A percentile compares a stretch with the other conserved stretches of the same genome.
phyloP scores from a whole-genome alignment of 2,888 invertebrate genomes.

The Neuroscelio doddi region DNA sequence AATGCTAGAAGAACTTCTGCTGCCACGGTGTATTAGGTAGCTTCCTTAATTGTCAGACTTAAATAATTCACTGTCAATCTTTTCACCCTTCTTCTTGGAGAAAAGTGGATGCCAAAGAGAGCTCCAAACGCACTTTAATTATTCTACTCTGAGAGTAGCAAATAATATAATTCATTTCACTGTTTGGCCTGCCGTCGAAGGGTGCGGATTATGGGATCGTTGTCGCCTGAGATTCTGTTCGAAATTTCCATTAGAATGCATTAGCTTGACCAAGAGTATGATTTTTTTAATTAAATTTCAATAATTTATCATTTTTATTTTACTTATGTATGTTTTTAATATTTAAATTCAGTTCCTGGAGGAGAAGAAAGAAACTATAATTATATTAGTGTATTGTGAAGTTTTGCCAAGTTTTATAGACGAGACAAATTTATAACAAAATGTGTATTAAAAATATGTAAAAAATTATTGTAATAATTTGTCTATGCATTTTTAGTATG shows the following conservation, averaged over 20 bases:
- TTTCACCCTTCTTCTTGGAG: constrained; percentile 61
- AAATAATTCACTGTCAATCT: constrained; percentile 70
- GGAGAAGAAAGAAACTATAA: no score
- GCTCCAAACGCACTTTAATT: constrained; percentile 62
- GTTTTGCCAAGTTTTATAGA: no score
- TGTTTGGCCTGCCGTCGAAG: constrained; percentile 58
- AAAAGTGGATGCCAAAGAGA: constrained; percentile 36
- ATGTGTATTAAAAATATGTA: no score
- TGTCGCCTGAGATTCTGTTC: constrained; percentile 38
- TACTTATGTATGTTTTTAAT: no score
- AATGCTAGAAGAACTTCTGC: constrained; percentile 26
- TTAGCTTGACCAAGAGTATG: constrained; percentile 11
- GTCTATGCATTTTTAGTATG: no score
- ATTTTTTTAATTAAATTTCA: constrained; percentile 22
- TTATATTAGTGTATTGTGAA: no score
- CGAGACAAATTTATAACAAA: no score
- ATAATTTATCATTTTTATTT: no score
- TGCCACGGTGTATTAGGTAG: constrained; percentile 28
- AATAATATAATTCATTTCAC: constrained; percentile 68
- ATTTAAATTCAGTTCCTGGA: no score
- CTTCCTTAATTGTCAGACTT: constrained; percentile 63
- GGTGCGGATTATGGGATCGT: constrained; percentile 47
- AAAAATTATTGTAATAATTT: no score
- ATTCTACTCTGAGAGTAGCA: constrained; percentile 59
- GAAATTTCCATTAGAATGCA: constrained; percentile 40